Conservation (phyloP, 2,113 vertebrate species). For the Microtus pennsylvanicus region DNA sequence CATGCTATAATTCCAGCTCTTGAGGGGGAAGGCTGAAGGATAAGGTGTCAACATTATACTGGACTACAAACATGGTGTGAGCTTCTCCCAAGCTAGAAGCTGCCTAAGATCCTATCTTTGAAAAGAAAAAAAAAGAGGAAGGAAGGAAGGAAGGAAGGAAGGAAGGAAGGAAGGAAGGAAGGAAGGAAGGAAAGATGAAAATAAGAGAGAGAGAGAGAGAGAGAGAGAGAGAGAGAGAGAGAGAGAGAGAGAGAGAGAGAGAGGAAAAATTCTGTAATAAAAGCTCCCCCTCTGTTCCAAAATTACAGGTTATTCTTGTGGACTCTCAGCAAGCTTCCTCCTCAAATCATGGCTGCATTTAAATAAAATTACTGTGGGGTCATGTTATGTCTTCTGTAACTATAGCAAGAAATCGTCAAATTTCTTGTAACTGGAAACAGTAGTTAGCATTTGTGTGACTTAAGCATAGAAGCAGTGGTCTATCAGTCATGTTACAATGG, state of each 20-base stretch:
- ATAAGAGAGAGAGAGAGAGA: not conserved
- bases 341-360: conserved; percentile 13
- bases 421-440: not conserved
- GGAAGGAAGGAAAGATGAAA: not conserved
- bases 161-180: not conserved
- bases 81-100: not conserved
- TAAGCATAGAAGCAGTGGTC: not conserved
- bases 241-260: not conserved
- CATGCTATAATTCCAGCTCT: not conserved
- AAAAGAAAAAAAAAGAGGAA: not conserved
- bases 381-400: conserved; percentile 15
- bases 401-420: not conserved
- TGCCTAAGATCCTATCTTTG: not conserved
- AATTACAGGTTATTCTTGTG: conserved; percentile 10
- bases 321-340: not conserved
- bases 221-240: not conserved
- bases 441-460: not conserved
- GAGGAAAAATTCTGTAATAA: not conserved
- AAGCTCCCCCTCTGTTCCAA: not conserved
- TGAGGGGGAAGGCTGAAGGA: too few relatives aligned
- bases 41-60: not conserved
- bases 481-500: not conserved
- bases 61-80: not conserved
- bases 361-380: conserved; percentile 32
- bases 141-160: not conserved